Percentiles rank a stretch among this genome's conserved stretches.
These are phyloP conservation scores for Drosophila repletoides DNA, from an alignment of 1,140 invertebrate species.

Conservation along the genomic window DNA sequence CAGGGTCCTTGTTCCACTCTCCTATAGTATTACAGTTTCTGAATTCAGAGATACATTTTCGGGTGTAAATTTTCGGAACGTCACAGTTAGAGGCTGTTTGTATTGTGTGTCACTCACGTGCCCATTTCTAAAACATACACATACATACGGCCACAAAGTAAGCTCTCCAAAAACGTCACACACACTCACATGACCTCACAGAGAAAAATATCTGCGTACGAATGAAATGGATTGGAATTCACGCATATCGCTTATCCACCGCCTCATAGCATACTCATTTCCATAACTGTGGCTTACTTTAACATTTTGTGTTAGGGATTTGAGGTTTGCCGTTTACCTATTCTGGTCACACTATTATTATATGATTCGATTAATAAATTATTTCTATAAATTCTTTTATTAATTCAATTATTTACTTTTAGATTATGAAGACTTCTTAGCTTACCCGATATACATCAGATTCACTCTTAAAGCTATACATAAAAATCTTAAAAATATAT, in stretches of 20 bases:
- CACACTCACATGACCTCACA: not conserved
- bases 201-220: conserved; percentile 30
- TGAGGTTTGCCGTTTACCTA: not conserved
- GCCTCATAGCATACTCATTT: conserved; percentile 16
- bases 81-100: too few relatives aligned
- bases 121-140: not conserved
- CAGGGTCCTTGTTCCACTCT: too few relatives aligned
- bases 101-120: not conserved
- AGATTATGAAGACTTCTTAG: too few relatives aligned
- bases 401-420: too few relatives aligned
- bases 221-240: conserved; percentile 40
- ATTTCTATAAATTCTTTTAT: too few relatives aligned
- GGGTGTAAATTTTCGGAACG: too few relatives aligned
- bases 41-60: too few relatives aligned
- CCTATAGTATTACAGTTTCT: too few relatives aligned
- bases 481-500: too few relatives aligned
- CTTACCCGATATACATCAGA: too few relatives aligned
- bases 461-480: too few relatives aligned
- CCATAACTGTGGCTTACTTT: conserved; percentile 5
- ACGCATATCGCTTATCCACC: conserved; percentile 17
- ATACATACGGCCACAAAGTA: conserved; percentile 9
- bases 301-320: not conserved
- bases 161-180: not conserved
- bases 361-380: not conserved
- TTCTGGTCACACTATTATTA: conserved; percentile 6